Base-by-base conservation (phyloP, 2,113 vertebrate species). In the Helogale parvula region DNA sequence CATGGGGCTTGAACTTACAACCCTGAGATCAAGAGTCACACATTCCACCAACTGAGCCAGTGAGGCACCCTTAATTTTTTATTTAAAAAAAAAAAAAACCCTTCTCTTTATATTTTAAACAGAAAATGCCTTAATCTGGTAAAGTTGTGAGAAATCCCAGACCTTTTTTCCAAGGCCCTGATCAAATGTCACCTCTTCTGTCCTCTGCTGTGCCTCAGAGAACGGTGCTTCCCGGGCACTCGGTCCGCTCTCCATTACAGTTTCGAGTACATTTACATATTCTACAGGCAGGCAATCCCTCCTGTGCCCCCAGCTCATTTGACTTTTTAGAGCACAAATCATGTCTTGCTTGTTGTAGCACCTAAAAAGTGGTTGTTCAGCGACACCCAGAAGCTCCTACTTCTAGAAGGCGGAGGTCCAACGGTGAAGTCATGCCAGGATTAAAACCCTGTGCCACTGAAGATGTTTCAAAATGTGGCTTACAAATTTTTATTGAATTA, bases 101-200 rank as follows among this genome's bases (percentile, higher is more conserved):
- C 2, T 45, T 38, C 17, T 33, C 47, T 91, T 65, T 31, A 86
- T 25, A 91, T 76, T 93, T 72, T 63, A 63, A 83, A 72, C 25
- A 93, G 29, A 66, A 54, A 90, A 0, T 80, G 63, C 8, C 47
- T 94, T 84, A 41, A 86, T 90, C 38, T 85, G 65, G 25, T 76
- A 10, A 84, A 92, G 35, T 76, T 89, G 25, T 31, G 35, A 96
- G 72, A 97, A 77, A 87, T 45, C 35, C 29, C 38, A 80, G 9
- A 74, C 47, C 45, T 60, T 91, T 60, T 91, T 84, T 88, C n/a
- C 14, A 88, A 83, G 71, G 29, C 3, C 23, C 12, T 90, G 47
- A 77, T 92, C 79, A 84, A 88, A 89, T 25, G 15, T n/a, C 12
- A 14, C 50, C 82, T 77, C 69, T 31, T 7, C 13, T 1, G 0